Conservation (phyloP, 1,140 invertebrate genomes). For the Melitaea cinxia region DNA sequence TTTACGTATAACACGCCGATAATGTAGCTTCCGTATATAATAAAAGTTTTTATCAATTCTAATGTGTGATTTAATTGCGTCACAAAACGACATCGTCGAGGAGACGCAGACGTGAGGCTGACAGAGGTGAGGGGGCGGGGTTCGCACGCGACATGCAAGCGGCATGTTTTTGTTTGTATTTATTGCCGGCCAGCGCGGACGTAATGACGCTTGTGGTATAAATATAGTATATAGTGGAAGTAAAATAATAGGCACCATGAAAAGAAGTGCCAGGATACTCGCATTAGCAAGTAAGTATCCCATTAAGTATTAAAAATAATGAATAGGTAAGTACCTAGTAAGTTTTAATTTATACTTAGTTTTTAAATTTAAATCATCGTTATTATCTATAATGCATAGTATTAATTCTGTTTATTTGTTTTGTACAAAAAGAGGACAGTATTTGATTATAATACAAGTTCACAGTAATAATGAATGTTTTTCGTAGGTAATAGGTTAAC, state of each 20-base stretch:
- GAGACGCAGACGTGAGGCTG: not conserved
- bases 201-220: conserved; percentile 13
- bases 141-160: conserved; percentile 11
- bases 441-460: conserved; percentile 12
- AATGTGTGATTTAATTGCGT: conserved; percentile 18
- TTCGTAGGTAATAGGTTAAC: not conserved
- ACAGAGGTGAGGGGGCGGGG: conserved; percentile 6
- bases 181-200: conserved; percentile 20
- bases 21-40: conserved; percentile 22
- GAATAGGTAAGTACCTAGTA: conserved; percentile 12
- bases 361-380: conserved; percentile 14
- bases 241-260: conserved; percentile 16
- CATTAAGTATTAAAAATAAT: conserved; percentile 10
- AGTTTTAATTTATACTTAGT: conserved; percentile 15
- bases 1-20: conserved; percentile 13
- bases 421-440: conserved; percentile 7
- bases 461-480: conserved; percentile 5
- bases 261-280: conserved; percentile 19
- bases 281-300: conserved; percentile 14
- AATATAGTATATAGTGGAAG: conserved; percentile 21
- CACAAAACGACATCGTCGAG: conserved; percentile 4
- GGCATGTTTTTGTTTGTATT: conserved; percentile 4
- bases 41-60: conserved; percentile 28
- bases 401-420: not conserved
- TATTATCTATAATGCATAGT: conserved; percentile 8